Evolutionary conservation across 2,797 vertebrate species (phyloP).

Genomic region (Pangasius krempfi): DNA sequence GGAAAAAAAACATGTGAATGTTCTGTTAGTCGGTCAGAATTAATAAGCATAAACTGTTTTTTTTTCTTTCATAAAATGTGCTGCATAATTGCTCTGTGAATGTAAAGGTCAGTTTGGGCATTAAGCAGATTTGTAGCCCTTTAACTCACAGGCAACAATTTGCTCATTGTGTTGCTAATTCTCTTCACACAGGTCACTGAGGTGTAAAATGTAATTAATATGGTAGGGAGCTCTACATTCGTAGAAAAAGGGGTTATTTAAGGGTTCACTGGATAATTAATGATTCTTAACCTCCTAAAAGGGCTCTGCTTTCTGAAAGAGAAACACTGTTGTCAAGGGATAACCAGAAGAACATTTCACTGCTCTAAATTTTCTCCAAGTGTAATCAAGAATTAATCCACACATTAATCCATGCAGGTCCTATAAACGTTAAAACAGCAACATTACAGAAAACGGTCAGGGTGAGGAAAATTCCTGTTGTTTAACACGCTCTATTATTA

Average conservation of each 20-base stretch:
- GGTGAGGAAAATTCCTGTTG: not conserved
- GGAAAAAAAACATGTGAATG: not conserved
- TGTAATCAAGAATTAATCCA: not conserved
- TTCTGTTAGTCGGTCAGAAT: not conserved
- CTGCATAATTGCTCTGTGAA: constrained; percentile 30
- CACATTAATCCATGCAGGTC: too few relatives aligned
- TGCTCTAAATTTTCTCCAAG: not conserved
- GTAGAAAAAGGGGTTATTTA: not conserved
- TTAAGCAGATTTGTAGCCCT: constrained; percentile 23
- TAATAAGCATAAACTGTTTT: not conserved
- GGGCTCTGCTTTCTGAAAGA: not conserved
- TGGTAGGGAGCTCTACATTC: not conserved
- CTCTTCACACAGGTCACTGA: not conserved
- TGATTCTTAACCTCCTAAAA: not conserved
- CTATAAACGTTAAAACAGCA: not conserved
- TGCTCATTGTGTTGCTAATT: not conserved
- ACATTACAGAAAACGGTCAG: not conserved
- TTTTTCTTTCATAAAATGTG: not conserved
- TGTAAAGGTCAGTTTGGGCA: constrained; percentile 22
- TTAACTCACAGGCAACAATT: constrained; percentile 14
- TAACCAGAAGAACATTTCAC: not conserved
- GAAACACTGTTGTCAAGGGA: not conserved
- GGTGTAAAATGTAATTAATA: constrained; percentile 27
- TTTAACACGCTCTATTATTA: not conserved
- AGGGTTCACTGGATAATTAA: not conserved